phyloP scores from a whole-genome alignment of 2,113 vertebrate genomes.

The Choloepus hoffmanni region DNA sequence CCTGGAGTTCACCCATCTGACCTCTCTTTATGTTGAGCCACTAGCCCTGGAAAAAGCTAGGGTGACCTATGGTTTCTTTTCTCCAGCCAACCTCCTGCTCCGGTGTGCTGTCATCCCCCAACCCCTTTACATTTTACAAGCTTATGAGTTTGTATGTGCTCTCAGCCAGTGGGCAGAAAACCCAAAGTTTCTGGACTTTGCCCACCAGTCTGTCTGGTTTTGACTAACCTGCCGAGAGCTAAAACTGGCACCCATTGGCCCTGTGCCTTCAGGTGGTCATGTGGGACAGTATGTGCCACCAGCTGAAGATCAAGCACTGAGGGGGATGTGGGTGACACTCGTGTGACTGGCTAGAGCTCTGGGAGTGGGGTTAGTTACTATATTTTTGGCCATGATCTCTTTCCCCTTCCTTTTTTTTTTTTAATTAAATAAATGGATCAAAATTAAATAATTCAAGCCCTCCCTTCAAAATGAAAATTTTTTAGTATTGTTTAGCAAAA shows the following conservation, averaged over 20 bases:
- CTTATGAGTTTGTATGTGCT: constrained; percentile 79
- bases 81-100: constrained; percentile 30
- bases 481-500: constrained; percentile 89
- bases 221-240: too few species aligned
- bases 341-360: constrained; percentile 75
- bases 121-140: constrained; percentile 69
- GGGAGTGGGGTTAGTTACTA: constrained; percentile 55
- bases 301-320: constrained; percentile 35
- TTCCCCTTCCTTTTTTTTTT: constrained; percentile 71
- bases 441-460: constrained; percentile 85
- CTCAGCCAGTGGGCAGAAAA: constrained; percentile 74
- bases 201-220: too few species aligned
- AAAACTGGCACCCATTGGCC: too few species aligned
- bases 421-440: constrained; percentile 60
- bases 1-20: not conserved
- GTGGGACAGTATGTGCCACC: not conserved
- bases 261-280: too few species aligned
- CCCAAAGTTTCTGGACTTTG: constrained; percentile 56
- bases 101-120: not conserved
- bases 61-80: constrained; percentile 63
- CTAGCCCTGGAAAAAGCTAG: constrained; percentile 69
- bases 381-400: constrained; percentile 83
- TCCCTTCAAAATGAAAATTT: constrained; percentile 85
- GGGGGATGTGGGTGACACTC: constrained; percentile 60
- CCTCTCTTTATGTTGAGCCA: constrained; percentile 60